Conservation (phyloP, 2,797 vertebrate species). For the Rhabdomys pumilio region DNA sequence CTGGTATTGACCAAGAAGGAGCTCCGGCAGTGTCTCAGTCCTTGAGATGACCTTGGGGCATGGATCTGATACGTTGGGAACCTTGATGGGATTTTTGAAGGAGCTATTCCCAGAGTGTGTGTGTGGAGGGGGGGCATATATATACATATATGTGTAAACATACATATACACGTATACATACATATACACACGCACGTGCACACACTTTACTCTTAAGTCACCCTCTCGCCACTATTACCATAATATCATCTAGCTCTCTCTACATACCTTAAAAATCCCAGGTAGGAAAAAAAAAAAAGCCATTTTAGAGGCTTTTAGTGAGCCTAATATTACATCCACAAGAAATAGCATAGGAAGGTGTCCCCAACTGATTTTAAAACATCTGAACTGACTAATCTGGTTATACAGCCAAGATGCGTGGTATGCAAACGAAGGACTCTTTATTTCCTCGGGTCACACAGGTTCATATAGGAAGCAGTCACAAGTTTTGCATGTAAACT, state of each 20-base stretch:
- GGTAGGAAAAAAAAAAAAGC: background rate
- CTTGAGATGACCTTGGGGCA: slow-evolving; percentile 21
- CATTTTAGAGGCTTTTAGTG: background rate
- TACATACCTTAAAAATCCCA: background rate
- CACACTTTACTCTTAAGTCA: no score
- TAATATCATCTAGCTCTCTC: background rate
- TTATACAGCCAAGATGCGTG: background rate
- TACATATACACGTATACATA: background rate
- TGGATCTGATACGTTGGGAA: background rate
- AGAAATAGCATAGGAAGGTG: background rate
- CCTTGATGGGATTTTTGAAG: background rate
- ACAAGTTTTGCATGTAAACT: background rate
- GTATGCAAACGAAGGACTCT: background rate
- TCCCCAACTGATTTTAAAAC: background rate
- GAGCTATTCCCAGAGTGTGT: background rate
- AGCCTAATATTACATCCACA: background rate
- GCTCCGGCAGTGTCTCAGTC: background rate
- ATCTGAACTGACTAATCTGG: background rate
- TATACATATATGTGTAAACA: background rate
- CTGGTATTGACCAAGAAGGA: background rate
- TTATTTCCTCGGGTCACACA: background rate
- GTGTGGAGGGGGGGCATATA: no score
- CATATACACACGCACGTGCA: no score
- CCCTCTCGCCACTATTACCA: background rate
- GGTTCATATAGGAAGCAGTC: background rate